Evolutionary conservation across 2,113 vertebrate species (phyloP).

Genomic region (Helogale parvula): DNA sequence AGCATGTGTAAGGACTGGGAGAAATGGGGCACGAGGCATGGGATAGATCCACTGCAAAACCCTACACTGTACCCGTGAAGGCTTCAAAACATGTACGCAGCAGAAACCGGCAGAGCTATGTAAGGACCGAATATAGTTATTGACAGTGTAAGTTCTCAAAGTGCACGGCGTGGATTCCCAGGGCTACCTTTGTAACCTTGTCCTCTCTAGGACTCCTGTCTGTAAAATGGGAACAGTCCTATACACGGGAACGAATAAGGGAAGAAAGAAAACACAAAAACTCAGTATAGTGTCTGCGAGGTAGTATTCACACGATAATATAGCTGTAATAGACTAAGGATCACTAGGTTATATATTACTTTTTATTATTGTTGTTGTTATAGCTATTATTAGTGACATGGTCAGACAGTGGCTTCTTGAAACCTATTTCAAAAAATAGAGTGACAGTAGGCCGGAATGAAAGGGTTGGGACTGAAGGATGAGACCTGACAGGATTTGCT

Average conservation of each 20-base stretch:
- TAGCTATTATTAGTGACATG: neutral
- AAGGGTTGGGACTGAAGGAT: neutral
- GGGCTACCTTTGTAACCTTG: neutral
- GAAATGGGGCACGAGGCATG: neutral
- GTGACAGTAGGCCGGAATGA: neutral
- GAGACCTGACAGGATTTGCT: neutral
- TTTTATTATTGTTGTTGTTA: neutral
- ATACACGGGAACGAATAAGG: neutral
- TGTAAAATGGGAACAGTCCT: neutral
- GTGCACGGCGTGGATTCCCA: neutral
- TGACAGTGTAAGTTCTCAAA: rapidly evolving
- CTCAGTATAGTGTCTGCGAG: neutral
- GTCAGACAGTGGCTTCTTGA: neutral
- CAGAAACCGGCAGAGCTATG: neutral
- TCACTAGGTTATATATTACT: neutral
- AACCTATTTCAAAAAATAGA: neutral
- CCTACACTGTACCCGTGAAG: neutral
- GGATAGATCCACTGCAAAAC: neutral
- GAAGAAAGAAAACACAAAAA: neutral
- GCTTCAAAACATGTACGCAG: rapidly evolving
- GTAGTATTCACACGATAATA: neutral
- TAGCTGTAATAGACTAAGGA: neutral
- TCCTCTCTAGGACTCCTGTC: neutral
- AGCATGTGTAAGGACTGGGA: neutral
- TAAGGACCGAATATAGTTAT: neutral